Conservation (phyloP, 2,113 vertebrate species). For the Rhinoptilus africanus region DNA sequence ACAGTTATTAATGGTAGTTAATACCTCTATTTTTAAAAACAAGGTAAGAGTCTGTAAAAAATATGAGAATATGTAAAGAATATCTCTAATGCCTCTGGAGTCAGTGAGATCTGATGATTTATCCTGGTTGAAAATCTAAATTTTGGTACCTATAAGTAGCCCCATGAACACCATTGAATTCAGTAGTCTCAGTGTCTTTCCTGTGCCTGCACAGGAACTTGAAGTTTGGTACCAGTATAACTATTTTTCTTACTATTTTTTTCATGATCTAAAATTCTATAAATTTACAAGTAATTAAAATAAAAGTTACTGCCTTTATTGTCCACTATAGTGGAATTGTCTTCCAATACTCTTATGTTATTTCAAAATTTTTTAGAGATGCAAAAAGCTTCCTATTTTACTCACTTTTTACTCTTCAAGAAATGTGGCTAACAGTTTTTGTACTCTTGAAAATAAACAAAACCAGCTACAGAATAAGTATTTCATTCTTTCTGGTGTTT, state of each 20-base stretch:
- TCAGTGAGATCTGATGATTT: neutral
- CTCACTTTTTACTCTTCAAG: neutral
- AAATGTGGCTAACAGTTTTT: neutral
- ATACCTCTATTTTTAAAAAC: neutral
- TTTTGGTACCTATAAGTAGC: neutral
- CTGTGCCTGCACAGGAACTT: neutral
- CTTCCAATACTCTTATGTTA: neutral
- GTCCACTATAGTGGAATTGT: neutral
- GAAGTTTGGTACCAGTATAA: neutral
- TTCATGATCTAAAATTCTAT: neutral
- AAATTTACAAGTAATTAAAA: neutral
- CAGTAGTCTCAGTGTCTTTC: neutral
- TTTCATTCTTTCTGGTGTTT: neutral
- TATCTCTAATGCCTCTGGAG: neutral
- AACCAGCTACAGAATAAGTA: neutral
- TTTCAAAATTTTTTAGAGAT: neutral
- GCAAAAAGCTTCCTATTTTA: neutral
- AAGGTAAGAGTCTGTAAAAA: neutral
- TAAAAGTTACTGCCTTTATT: neutral
- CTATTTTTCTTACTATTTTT: neutral
- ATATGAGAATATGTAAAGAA: too few species aligned
- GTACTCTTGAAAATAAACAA: neutral
- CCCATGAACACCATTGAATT: neutral
- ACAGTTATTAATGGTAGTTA: neutral
- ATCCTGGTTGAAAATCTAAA: neutral